Evolutionary conservation across 2,113 vertebrate genomes (phyloP), one percentile per base, ranked within the genome.

Genomic region (Gambusia affinis): DNA sequence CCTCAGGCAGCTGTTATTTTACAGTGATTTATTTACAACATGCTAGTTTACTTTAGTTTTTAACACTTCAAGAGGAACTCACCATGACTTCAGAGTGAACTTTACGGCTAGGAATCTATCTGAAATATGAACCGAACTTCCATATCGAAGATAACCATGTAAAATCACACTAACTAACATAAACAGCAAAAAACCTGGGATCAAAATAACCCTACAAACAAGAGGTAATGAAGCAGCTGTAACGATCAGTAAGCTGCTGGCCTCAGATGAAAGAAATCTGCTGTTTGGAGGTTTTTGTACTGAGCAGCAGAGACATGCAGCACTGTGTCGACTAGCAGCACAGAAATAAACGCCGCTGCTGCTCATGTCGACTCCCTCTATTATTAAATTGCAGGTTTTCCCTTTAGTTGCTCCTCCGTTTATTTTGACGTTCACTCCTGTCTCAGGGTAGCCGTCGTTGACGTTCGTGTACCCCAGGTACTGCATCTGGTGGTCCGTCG

Each of bases 261-360:
- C 14, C 17, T 31, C 29, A 64, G 62, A 64, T 64, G 15, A 64
- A 64, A 33, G 15, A 30, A 64, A 31, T 22, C 62, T 29, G 28
- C 17, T 10, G 62, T 31, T 31, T 17, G 15, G 39, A 67, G 65
- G 84, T 84, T 85, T 82, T 85, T 85, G 87, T 73, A 73, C 22
- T 28, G 74, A 39, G 51, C 31, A 73, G 37, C 42, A 64, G 54
- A 0, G 2, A 74, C n/a, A 19, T 54, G 62, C 33, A 44, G 1
- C 66, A 82, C 62, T 82, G 86, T 90, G 86, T n/a, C 35, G 22
- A 64, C 77, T 69, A 64, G 75, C 78, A 75, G 80, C 82, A 72
- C 88, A 87, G 80, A 85, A 87, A 39, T 88, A 90, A 12, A 87
- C 60, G 8, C 73, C 89, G 72, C 73, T 87, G 83, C 74, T 78